phyloP scores from a whole-genome alignment of 2,113 vertebrate species.

The Athene noctua region DNA sequence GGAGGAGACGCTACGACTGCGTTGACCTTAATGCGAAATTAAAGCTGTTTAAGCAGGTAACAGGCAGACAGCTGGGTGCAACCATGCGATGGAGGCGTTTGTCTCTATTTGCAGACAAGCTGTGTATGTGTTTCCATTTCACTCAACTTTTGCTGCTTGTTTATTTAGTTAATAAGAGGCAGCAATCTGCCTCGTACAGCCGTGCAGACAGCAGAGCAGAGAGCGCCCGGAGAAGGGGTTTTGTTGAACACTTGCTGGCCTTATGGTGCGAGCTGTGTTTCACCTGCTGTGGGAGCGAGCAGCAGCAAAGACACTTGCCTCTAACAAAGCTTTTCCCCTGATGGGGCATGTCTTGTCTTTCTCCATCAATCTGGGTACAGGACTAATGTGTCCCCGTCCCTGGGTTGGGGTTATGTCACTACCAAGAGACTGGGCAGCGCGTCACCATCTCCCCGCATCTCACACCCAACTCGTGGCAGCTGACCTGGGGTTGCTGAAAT shows the following conservation, averaged over 20 bases:
- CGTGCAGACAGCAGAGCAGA: neutral
- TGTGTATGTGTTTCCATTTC: slow-evolving; percentile 26
- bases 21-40: slow-evolving; percentile 39
- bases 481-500: neutral
- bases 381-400: neutral
- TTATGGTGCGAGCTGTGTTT: neutral
- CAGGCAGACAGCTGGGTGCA: slow-evolving; percentile 55
- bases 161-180: slow-evolving; percentile 56
- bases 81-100: slow-evolving; percentile 1
- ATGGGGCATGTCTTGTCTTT: neutral
- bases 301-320: neutral
- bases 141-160: slow-evolving; percentile 53
- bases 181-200: slow-evolving; percentile 25
- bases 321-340: neutral
- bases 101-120: slow-evolving; percentile 59
- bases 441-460: neutral
- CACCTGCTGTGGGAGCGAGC: neutral
- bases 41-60: slow-evolving; percentile 50
- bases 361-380: neutral
- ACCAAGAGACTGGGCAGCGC: neutral
- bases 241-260: neutral
- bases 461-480: accelerated
- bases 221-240: neutral
- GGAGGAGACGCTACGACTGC: neutral
- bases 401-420: neutral